Base-by-base conservation (phyloP, 2,113 vertebrate species). In the Nycticorax nycticorax region DNA sequence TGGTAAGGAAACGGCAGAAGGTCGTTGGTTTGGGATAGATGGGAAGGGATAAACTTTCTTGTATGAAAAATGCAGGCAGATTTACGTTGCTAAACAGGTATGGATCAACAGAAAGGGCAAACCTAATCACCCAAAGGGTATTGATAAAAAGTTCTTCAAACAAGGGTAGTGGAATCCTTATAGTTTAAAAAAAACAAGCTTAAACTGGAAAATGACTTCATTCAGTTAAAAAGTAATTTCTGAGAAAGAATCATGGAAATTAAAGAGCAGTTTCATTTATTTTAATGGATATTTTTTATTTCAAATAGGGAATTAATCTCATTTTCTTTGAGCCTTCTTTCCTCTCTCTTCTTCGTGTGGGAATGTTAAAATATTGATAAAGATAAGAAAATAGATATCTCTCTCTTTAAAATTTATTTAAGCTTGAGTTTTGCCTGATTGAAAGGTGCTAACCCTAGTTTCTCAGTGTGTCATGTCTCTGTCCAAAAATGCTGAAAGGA, bases 311-410 rank as follows among this genome's bases (percentile, higher is more conserved):
- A 95, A 87, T 93, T 75, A 93, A 92, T 94, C 53, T 87, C 45
- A 30, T 50, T 69, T 78, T 75, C 47, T 89, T 81, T 81, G 28
- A 72, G 39, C 33, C 28, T 78, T 92, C 87, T 47, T 88, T 87
- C 27, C 68, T 74, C 14, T 6, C 6, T 86, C 14, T 52, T 82
- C 76, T 71, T 91, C 35, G 13, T 68, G 33, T 37, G 19, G 14
- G 30, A 43, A 71, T 67, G 28, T 62, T 93, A 82, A 96, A 93
- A 96, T 82, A 91, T 92, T 94, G 80, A 87, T 91, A 89, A 87
- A 84, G 76, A 77, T 86, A 93, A 78, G 33, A 92, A 89, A 95
- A 78, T 45, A 89, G 59, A 60, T 71, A 4, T 75, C 35, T 81
- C 45, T 86, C 52, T 52, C 27, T 85, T 75, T 77, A 73, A 92